phyloP scores from a whole-genome alignment of 2,113 vertebrate genomes.

The Mirounga angustirostris region DNA sequence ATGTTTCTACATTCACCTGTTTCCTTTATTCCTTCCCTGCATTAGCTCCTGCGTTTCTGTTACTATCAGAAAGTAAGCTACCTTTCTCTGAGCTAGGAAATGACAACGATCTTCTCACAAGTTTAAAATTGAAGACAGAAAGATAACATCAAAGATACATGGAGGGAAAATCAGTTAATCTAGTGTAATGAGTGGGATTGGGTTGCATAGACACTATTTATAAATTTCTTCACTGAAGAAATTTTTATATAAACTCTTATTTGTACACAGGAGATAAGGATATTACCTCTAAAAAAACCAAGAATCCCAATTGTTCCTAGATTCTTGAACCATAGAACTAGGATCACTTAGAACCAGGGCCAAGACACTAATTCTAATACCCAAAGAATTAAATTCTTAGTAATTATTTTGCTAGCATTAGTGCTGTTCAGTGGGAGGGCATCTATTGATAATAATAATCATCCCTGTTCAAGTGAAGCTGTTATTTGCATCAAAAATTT shows the following conservation, averaged over 20 bases:
- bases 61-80: background rate
- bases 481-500: background rate
- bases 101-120: background rate
- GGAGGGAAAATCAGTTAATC: background rate
- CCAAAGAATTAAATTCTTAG: conserved; percentile 15
- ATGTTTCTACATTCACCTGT: background rate
- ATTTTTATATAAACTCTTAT: background rate
- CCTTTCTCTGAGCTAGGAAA: background rate
- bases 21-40: conserved; percentile 6
- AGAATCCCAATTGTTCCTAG: background rate
- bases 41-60: background rate
- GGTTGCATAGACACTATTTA: background rate
- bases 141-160: background rate
- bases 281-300: background rate
- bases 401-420: background rate
- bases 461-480: background rate
- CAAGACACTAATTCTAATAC: background rate
- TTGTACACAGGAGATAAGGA: background rate
- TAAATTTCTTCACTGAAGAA: background rate
- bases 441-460: background rate
- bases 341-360: background rate
- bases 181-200: background rate
- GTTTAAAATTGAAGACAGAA: conserved; percentile 32
- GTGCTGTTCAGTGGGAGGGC: background rate
- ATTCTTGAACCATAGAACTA: background rate